Evolutionary conservation across 2,113 vertebrate genomes (phyloP).

Genomic region (Thamnaconus septentrionalis): DNA sequence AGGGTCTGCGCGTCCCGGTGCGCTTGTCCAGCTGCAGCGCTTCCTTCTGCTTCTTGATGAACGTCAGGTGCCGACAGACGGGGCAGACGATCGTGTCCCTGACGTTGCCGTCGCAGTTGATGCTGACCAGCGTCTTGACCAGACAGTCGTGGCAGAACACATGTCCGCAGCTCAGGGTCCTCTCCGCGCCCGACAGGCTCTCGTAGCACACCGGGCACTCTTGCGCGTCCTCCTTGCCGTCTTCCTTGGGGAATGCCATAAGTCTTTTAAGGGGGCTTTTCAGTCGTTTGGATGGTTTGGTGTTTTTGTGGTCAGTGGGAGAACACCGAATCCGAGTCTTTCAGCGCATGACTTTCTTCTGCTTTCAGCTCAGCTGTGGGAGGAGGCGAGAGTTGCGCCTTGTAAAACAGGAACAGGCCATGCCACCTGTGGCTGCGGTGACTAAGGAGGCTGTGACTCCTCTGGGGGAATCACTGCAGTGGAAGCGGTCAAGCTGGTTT

Average conservation of each 20-base stretch:
- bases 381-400: constrained; percentile 40
- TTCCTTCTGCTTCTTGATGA: constrained; percentile 81
- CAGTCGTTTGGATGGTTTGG: background rate
- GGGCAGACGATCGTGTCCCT: constrained; percentile 86
- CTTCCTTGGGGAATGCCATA: constrained; percentile 48
- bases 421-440: constrained; percentile 43
- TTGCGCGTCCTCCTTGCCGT: constrained; percentile 34
- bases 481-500: constrained; percentile 33
- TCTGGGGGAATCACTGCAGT: background rate
- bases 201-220: constrained; percentile 95
- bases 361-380: constrained; percentile 20
- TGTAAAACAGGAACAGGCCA: constrained; percentile 62
- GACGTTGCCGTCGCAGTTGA: constrained; percentile 73
- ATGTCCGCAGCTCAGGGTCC: constrained; percentile 90
- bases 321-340: background rate
- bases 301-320: no score
- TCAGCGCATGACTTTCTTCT: constrained; percentile 1
- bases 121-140: constrained; percentile 87
- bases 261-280: background rate
- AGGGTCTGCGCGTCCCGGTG: constrained; percentile 55
- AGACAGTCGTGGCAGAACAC: constrained; percentile 95
- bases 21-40: constrained; percentile 28
- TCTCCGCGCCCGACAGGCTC: constrained; percentile 74
- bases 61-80: constrained; percentile 90
- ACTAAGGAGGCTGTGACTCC: no score